These are phyloP conservation scores for Tyto alba DNA, from an alignment of 2,113 vertebrate genomes.

Conservation along the genomic window DNA sequence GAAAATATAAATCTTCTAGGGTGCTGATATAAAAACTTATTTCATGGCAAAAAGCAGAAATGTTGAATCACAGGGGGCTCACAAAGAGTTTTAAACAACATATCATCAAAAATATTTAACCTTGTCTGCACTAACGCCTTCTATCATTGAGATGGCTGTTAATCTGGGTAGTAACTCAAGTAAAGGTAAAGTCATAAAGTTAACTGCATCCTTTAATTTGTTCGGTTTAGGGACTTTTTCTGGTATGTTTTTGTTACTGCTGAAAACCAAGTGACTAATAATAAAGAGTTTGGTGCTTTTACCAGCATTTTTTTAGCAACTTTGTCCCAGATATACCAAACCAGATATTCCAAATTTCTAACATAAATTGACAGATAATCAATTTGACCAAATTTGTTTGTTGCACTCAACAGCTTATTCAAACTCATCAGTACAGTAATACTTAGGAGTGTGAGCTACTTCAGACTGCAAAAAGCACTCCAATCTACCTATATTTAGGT, in stretches of 20 bases:
- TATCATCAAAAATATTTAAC: neutral
- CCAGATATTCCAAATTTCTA: neutral
- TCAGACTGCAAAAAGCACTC: neutral
- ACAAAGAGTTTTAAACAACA: neutral
- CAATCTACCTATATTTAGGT: neutral
- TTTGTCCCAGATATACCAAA: neutral
- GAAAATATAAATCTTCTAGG: neutral
- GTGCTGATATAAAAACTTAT: neutral
- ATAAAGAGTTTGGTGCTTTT: neutral
- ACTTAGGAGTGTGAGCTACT: fast-evolving
- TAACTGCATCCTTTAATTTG: neutral
- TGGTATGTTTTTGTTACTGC: neutral
- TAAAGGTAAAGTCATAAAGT: neutral
- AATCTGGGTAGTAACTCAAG: neutral
- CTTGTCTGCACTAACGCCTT: neutral
- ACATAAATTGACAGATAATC: neutral
- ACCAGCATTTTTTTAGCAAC: neutral
- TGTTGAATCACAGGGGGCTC: neutral
- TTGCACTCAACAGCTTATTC: neutral
- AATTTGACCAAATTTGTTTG: neutral
- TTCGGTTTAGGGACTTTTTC: neutral
- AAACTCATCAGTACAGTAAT: neutral
- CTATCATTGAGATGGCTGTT: neutral
- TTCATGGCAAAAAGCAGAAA: neutral
- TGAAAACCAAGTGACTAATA: neutral